Percentiles rank a stretch among this genome's conserved stretches.
Evolutionary conservation across 2,113 vertebrate genomes (phyloP).

Genomic region (Promerops cafer): DNA sequence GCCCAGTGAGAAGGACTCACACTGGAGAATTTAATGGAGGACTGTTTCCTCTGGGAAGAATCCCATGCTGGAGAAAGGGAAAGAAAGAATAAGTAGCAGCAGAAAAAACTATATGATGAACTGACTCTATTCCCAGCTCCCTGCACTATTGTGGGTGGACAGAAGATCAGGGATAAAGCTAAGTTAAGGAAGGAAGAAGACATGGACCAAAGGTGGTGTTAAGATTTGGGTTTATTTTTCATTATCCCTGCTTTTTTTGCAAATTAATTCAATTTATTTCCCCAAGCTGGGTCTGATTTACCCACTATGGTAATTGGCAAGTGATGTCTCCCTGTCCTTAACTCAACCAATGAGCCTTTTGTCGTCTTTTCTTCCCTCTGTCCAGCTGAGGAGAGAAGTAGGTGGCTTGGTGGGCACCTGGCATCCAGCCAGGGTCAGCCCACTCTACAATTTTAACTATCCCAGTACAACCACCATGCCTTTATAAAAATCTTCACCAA

Average conservation of each 20-base stretch:
- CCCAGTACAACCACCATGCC: neutral
- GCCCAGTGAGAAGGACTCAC: neutral
- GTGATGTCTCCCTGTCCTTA: neutral
- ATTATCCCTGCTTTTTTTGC: neutral
- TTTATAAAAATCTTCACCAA: neutral
- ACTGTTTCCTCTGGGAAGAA: neutral
- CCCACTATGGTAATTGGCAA: accelerated
- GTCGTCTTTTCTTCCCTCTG: neutral
- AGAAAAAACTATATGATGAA: neutral
- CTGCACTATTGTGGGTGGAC: neutral
- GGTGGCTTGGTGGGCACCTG: neutral
- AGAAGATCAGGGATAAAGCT: neutral
- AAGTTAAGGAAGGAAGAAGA: neutral
- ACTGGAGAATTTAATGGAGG: neutral
- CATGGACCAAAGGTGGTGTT: neutral
- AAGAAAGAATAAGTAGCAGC: neutral
- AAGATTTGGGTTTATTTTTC: neutral
- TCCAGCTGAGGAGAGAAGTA: neutral
- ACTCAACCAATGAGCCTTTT: neutral
- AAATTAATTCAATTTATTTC: neutral
- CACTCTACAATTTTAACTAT: neutral
- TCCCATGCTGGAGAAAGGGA: neutral
- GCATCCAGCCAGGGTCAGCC: neutral
- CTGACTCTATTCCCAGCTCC: neutral
- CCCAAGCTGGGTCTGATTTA: neutral